phyloP scores from a whole-genome alignment of 2,888 invertebrate genomes.

The Flexamia atlantica region DNA sequence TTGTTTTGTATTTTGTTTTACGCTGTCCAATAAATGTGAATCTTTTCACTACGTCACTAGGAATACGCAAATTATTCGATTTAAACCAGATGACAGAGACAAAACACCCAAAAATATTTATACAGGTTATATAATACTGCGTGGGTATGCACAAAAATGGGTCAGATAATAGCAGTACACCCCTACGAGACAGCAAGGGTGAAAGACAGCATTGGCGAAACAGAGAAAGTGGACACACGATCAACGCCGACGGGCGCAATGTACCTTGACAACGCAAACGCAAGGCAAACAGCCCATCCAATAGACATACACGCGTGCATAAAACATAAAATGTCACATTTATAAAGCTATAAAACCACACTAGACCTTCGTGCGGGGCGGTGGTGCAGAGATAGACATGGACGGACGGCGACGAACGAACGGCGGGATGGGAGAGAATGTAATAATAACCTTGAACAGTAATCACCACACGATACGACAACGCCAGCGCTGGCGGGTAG shows the following conservation, averaged over 20 bases:
- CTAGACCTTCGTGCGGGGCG: neutral
- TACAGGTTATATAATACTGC: no score
- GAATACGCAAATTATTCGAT: no score
- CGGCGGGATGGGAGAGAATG: conserved; percentile 6
- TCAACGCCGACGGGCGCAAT: neutral
- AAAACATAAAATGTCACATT: neutral
- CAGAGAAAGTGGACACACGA: neutral
- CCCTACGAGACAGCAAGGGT: neutral
- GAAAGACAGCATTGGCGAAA: neutral
- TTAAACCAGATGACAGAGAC: no score
- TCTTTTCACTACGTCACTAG: no score
- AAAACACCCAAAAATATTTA: no score
- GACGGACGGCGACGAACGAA: neutral
- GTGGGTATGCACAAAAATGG: no score
- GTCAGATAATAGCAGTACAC: no score
- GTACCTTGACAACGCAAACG: neutral
- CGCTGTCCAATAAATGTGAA: no score
- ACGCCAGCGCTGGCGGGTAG: neutral
- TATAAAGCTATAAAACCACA: neutral
- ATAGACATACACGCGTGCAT: neutral
- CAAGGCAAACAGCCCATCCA: neutral
- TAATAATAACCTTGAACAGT: conserved; percentile 56
- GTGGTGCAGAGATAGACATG: neutral
- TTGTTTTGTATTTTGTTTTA: no score
- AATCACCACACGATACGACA: conserved; percentile 11